Percentiles rank a stretch among this genome's conserved stretches.
phyloP scores from a whole-genome alignment of 2,113 vertebrate species.

The Eulemur rufifrons region DNA sequence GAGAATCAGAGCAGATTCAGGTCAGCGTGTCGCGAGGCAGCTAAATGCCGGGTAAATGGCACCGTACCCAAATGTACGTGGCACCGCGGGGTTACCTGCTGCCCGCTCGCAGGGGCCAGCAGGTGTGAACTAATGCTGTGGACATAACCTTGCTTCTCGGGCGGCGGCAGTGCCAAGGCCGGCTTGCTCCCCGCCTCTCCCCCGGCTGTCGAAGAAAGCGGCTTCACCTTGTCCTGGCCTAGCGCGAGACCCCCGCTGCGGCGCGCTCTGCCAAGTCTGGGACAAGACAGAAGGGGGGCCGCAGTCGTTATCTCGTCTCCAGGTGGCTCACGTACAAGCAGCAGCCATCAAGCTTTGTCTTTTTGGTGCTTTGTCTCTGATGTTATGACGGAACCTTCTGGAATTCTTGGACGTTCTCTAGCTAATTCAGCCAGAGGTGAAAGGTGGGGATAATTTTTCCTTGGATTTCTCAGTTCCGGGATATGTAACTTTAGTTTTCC shows the following conservation, averaged over 20 bases:
- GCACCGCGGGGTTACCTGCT: background rate
- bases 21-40: background rate
- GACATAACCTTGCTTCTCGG: background rate
- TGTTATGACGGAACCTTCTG: background rate
- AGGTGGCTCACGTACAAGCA: accelerated
- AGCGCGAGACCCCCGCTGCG: accelerated
- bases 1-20: background rate
- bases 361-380: background rate
- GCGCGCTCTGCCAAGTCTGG: background rate
- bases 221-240: background rate
- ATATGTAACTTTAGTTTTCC: accelerated
- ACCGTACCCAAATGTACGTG: accelerated
- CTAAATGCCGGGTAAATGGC: background rate
- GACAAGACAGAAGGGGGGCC: background rate
- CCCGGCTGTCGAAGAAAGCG: accelerated
- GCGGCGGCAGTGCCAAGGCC: background rate
- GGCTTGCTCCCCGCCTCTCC: background rate
- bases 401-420: background rate
- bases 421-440: background rate
- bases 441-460: background rate
- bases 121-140: background rate
- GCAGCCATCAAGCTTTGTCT: background rate
- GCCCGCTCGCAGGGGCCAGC: background rate
- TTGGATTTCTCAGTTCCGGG: background rate
- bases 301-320: background rate